Conservation (phyloP, 2,113 vertebrate species). For the Pachycephala philippinensis region DNA sequence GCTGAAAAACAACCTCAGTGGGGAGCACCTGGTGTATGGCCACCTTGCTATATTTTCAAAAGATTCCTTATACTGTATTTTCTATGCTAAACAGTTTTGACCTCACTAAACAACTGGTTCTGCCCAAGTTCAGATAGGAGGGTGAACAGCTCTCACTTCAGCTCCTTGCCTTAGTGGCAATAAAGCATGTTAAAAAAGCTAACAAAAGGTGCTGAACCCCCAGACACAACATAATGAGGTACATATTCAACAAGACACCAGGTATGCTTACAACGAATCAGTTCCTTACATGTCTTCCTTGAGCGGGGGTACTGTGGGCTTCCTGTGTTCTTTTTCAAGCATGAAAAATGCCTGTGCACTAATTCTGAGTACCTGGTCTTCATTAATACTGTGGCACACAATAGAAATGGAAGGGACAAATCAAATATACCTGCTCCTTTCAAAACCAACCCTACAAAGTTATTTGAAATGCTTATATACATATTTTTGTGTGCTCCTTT, state of each 20-base stretch:
- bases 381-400: neutral
- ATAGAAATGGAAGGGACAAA: neutral
- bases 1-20: neutral
- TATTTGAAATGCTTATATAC: neutral
- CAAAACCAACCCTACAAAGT: neutral
- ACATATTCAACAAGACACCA: neutral
- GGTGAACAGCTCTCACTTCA: neutral
- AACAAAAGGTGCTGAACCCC: neutral
- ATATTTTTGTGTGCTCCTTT: neutral
- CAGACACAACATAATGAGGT: neutral
- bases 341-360: neutral
- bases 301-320: neutral
- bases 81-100: neutral
- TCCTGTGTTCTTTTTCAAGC: neutral
- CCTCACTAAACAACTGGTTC: neutral
- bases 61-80: neutral
- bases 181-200: neutral
- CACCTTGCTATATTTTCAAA: neutral
- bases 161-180: neutral
- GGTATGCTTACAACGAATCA: neutral
- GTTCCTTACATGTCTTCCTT: neutral
- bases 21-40: neutral
- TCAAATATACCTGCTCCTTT: neutral
- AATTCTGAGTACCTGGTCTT: neutral
- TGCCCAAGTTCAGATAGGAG: neutral